These are phyloP conservation scores for Chionomys nivalis DNA, from an alignment of 2,113 vertebrate species.

Conservation along the genomic window DNA sequence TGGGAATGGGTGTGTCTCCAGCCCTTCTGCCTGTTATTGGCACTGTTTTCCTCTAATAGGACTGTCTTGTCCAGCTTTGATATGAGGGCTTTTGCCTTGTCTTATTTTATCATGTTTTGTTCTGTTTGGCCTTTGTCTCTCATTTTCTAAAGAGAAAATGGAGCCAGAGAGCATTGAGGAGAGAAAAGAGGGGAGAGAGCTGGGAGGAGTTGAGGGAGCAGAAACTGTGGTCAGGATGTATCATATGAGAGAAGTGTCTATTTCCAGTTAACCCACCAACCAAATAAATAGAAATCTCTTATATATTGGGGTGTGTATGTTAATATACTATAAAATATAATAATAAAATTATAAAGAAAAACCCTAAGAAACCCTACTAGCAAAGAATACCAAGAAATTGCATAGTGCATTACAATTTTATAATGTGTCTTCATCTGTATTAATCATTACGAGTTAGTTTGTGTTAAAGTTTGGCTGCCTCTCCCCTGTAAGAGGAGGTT, in stretches of 20 bases:
- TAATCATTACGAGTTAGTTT: not conserved
- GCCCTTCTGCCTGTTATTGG: not conserved
- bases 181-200: not conserved
- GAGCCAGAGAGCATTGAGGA: rapidly evolving
- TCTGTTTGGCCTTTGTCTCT: not conserved
- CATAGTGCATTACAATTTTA: not conserved
- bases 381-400: not conserved
- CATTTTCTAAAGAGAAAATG: not conserved
- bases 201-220: not conserved
- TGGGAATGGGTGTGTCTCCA: not conserved
- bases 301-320: not conserved
- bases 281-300: not conserved
- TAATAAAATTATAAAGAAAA: not conserved
- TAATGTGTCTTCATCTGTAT: not conserved
- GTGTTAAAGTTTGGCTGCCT: not conserved
- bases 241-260: too few relatives aligned
- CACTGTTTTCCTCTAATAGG: not conserved
- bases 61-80: not conserved
- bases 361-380: rapidly evolving
- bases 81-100: not conserved
- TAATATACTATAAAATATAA: not conserved
- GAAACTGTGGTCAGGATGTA: not conserved
- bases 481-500: not conserved
- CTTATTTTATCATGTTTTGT: not conserved
- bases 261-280: not conserved